A percentile compares a stretch with the other conserved stretches of the same genome.
These are phyloP conservation scores for Vireo altiloquus DNA, from an alignment of 2,113 vertebrate species.

Conservation along the genomic window DNA sequence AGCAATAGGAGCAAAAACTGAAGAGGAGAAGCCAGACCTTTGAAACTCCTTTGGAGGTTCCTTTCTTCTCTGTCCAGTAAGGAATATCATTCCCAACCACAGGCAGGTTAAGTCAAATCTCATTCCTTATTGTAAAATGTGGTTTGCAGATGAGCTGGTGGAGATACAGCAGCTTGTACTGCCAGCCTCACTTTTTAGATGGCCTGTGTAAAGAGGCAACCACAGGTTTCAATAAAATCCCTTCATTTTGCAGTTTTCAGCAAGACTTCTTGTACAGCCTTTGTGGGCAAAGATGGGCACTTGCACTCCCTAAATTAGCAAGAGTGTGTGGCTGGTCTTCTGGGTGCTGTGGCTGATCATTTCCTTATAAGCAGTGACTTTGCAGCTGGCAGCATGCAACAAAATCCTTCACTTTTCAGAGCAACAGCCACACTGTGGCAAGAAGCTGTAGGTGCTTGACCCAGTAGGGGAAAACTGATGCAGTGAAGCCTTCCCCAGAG, in stretches of 20 bases:
- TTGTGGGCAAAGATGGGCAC: neutral
- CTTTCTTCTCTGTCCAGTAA: neutral
- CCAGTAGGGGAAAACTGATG: neutral
- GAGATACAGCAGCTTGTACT: neutral
- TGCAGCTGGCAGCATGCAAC: slow-evolving; percentile 10
- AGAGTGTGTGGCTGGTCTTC: neutral
- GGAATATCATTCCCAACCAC: neutral
- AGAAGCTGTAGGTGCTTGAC: neutral
- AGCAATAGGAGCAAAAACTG: neutral
- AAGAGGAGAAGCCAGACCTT: neutral
- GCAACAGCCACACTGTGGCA: neutral
- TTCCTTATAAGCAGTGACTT: slow-evolving; percentile 33
- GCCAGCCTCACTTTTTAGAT: neutral
- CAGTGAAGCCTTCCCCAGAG: neutral
- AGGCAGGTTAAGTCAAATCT: neutral
- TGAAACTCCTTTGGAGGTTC: neutral
- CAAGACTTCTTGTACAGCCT: neutral
- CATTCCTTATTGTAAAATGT: neutral
- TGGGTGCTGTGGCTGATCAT: neutral
- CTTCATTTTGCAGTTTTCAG: neutral
- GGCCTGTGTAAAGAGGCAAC: neutral
- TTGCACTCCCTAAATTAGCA: neutral
- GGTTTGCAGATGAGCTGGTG: neutral
- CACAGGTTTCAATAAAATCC: neutral
- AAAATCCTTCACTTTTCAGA: slow-evolving; percentile 15